Base-by-base conservation (phyloP, 2,797 vertebrate species). In the Pyrocephalus nanus region DNA sequence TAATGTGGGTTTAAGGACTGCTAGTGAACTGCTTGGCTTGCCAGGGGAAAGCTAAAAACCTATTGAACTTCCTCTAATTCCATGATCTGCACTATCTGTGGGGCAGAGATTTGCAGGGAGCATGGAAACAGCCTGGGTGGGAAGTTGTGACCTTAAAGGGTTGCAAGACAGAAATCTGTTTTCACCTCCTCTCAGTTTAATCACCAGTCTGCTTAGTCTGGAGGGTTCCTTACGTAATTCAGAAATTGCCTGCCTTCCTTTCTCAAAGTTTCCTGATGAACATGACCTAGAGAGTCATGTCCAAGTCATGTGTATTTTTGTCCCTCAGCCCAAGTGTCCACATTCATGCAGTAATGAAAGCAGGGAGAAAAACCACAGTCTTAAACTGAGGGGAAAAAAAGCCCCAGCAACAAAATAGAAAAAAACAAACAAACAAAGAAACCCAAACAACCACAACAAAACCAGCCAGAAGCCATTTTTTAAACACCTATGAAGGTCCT, bases 331-430 rank as follows among this genome's bases (percentile, higher is more conserved):
- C 20, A 79, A 40, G 15, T 18, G 12, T 80, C 15, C 54, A 72
- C 18, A 85, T 17, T 12, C 6, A 43, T 2, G 0, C 2, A 77
- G 12, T 15, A 69, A n/a, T 17, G 13, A 83, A 86, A 74, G 8
- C 25, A 80, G 22, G 30, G 27, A 9, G 53, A 53, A 78, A 22
- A n/a, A 0, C 1, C 20, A 15, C 3, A 40, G 3, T 47, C 38
- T 66, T 65, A 48, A 65, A 23, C 2, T 1, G 2, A 38, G 19
- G 3, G 8, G 43, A 3, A 6, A 27, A 34, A 47, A 72, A 38
- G 19, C 4, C 6, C 10, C 27, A 13, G 61, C 36, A 4, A 0
- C 6, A 32, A 53, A 47, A 54, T 10, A 11, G 29, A 7, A 38
- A 34, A 64, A 29, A 43, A 1, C 14, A 55, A 62, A 22, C 4